Conservation (phyloP, 2,888 invertebrate genomes). For the Tiliacea citrago region DNA sequence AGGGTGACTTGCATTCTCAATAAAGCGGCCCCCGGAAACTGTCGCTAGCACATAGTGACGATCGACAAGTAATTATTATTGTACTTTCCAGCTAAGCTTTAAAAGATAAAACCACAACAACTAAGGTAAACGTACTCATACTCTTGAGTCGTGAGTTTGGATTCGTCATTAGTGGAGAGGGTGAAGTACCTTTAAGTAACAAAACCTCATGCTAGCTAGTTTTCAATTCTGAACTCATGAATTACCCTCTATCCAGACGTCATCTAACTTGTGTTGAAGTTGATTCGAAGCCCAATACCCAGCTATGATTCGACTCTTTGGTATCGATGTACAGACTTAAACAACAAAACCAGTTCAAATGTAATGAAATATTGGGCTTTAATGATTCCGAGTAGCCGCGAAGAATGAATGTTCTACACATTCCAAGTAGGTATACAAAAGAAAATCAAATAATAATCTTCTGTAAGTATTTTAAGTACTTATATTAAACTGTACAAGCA, state of each 20-base stretch:
- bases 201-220: no score
- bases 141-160: no score
- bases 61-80: no score
- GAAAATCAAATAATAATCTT: conserved; percentile 28
- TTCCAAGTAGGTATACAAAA: not conserved
- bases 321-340: not conserved
- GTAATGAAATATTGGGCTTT: no score
- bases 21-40: no score
- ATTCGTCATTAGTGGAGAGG: not conserved
- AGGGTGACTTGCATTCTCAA: no score
- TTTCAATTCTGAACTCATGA: not conserved
- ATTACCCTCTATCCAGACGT: not conserved
- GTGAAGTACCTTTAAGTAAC: no score
- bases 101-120: no score
- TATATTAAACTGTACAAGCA: conserved; percentile 19
- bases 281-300: not conserved
- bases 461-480: no score
- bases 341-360: not conserved
- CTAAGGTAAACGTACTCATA: no score
- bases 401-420: not conserved
- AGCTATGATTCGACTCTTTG: not conserved
- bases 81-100: no score
- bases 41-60: no score
- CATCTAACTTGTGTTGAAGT: not conserved
- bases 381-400: not conserved